Base-by-base conservation (phyloP, 2,888 invertebrate genomes). In the Melanchra persicariae region DNA sequence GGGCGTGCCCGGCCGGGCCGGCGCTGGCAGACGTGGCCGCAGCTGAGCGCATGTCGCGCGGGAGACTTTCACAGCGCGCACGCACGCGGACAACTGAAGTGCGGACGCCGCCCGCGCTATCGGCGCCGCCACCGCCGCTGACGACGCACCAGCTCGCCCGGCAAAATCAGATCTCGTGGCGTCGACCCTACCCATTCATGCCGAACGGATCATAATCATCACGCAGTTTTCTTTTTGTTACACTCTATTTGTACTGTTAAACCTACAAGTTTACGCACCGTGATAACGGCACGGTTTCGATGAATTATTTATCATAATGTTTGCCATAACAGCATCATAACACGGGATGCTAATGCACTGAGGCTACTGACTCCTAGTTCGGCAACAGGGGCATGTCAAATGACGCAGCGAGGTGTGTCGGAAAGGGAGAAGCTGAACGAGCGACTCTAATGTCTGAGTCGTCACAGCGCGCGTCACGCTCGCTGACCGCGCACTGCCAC, bases 111-210 rank as follows among this genome's bases (percentile, higher is more conserved):
- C 83, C 77, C 85, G 91, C 89, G 90, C 90, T 91, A 91, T 91
- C 93, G 90, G 85, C 86, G 83, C 87, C 87, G 83, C 91, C 90
- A 86, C 91, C 88, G 89, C 89, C 88, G 86, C 89, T 87, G 88
- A 84, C 91, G 88, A 90, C 89, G 89, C 89, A 88, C 89, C 91
- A 91, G 90, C 89, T 90, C 91, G 92, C 91, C 91, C 93, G 93
- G 93, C 92, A 93, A 93, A 93, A 92, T 93, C 92, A 89, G 92
- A 94, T 94, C 94, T 94, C 91, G 92, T 88, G 88, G 89, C 93
- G 92, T 87, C 93, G 94, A 94, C 94, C 95, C 94, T 93, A 93
- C 88, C 93, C 94, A 93, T 94, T 95, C 95, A 94, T 91, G 95
- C 93, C 83, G 91, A 95, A 94, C 95, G 87, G 91, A 93, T 91